These are phyloP conservation scores for Ivindomyrus marchei DNA, from an alignment of 2,113 vertebrate species.

Conservation along the genomic window DNA sequence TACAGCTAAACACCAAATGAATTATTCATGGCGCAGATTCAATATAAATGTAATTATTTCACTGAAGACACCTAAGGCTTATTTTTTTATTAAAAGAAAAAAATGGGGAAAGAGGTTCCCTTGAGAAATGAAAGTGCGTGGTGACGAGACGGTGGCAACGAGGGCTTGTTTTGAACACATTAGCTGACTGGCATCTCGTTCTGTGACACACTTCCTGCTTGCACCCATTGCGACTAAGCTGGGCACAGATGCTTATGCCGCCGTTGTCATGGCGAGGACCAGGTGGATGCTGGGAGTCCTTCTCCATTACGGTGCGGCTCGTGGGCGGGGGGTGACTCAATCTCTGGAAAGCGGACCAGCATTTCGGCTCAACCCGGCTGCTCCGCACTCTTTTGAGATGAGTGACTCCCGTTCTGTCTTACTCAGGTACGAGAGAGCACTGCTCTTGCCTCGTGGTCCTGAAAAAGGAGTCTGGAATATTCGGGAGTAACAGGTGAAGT, in stretches of 20 bases:
- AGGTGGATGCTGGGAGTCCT: neutral
- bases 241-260: neutral
- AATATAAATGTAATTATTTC: conserved; percentile 36
- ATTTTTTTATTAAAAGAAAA: neutral
- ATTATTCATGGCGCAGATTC: conserved; percentile 41
- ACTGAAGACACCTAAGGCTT: conserved; percentile 22
- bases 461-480: neutral
- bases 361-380: neutral
- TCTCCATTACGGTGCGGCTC: neutral
- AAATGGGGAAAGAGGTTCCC: neutral
- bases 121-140: neutral
- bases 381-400: neutral
- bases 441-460: neutral
- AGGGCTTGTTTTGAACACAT: neutral
- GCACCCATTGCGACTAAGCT: neutral
- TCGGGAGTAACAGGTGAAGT: neutral
- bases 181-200: neutral
- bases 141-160: neutral
- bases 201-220: neutral
- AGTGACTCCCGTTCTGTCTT: neutral
- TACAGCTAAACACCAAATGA: conserved; percentile 31
- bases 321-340: neutral
- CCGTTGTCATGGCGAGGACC: neutral
- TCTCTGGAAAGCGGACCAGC: neutral
- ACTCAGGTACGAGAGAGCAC: neutral